Evolutionary conservation across 2,113 vertebrate species (phyloP).

Genomic region (Microtus pennsylvanicus): DNA sequence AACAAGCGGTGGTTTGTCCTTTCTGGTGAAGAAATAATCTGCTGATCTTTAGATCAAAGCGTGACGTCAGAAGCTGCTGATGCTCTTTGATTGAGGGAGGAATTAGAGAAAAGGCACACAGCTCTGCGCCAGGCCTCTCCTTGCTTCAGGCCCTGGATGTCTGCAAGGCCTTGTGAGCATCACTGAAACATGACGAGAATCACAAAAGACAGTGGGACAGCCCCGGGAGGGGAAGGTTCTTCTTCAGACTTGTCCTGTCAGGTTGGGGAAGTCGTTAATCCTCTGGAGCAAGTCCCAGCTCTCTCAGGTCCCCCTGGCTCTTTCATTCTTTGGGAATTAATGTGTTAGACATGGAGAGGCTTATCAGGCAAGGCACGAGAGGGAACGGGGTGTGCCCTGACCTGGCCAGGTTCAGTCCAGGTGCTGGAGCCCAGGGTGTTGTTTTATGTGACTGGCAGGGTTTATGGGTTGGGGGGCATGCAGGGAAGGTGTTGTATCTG

Average conservation of each 20-base stretch:
- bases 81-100: not conserved
- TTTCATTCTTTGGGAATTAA: constrained; percentile 3
- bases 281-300: not conserved
- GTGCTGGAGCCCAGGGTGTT: not conserved
- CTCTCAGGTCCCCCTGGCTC: not conserved
- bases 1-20: not conserved
- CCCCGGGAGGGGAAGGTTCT: too few species aligned
- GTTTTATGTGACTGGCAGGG: fast-evolving
- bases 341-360: not conserved
- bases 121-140: not conserved
- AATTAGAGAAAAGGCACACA: fast-evolving
- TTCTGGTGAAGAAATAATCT: not conserved
- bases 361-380: not conserved
- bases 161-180: not conserved
- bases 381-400: fast-evolving
- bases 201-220: not conserved
- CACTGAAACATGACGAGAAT: not conserved
- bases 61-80: fast-evolving
- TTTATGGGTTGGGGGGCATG: fast-evolving
- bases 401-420: fast-evolving
- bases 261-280: not conserved
- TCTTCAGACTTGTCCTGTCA: not conserved
- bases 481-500: too few species aligned
- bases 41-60: not conserved
- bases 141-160: not conserved